phyloP scores from a whole-genome alignment of 1,140 invertebrate species.

The Nautilus pompilius region DNA sequence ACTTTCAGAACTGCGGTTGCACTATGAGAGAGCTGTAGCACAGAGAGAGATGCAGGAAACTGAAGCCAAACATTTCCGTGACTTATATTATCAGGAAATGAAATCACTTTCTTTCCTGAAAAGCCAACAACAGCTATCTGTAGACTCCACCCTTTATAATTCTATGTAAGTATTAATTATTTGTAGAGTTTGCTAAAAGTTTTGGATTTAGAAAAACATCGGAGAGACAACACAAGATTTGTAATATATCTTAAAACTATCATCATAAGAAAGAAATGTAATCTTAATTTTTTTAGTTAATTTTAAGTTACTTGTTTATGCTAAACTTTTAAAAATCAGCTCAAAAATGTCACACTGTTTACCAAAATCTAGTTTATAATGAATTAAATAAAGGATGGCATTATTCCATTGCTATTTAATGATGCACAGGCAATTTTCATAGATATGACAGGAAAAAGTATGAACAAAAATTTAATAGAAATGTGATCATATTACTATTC shows the following conservation, averaged over 20 bases:
- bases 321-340: no score
- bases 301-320: no score
- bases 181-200: not conserved
- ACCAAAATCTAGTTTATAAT: no score
- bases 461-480: not conserved
- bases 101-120: constrained; percentile 39
- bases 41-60: constrained; percentile 38
- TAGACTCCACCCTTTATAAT: constrained; percentile 35
- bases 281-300: no score
- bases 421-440: no score
- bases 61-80: constrained; percentile 34
- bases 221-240: not conserved
- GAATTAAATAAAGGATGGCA: no score
- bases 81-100: constrained; percentile 47
- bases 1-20: constrained; percentile 28
- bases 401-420: no score
- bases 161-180: constrained; percentile 35
- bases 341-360: no score
- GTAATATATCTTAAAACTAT: no score
- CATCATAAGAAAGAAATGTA: no score
- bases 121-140: constrained; percentile 32
- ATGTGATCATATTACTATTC: constrained; percentile 5
- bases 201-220: not conserved
- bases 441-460: no score
- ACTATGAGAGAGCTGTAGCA: constrained; percentile 36